Base-by-base conservation (phyloP, 1,140 invertebrate genomes). In the Pseudomyrmex dendroicus region DNA sequence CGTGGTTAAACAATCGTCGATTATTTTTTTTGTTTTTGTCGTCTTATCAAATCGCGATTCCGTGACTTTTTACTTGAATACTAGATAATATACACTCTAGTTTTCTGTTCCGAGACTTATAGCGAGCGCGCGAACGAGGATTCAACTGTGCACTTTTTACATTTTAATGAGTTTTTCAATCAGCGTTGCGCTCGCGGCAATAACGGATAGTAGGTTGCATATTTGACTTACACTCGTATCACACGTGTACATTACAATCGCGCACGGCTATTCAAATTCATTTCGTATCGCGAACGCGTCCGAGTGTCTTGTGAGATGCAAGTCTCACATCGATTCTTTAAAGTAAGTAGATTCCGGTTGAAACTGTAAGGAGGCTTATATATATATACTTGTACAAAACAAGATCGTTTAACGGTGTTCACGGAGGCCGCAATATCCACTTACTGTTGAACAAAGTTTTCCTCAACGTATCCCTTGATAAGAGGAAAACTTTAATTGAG, bases 121-220 rank as follows among this genome's bases (percentile, higher is more conserved):
- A n/a, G 52, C n/a, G 2, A 17, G 0, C 7, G 22, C 8, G 4
- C 20, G n/a, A n/a, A 5, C 13, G 22, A 35, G 9, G n/a, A 74
- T 13, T 12, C 22, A 35, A 67, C 17, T 25, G 35, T 35, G 13
- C 17, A n/a, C 2, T 54, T 50, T 54, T 15, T 10, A 44, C 12
- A 67, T 57, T 77, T 77, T 77, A 56, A 77, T 20, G 35, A 67
- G 17, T 77, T 77, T 67, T 77, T 57, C 35, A 67, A 77, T 57
- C 46, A 76, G 52, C 12, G 25, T 15, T 44, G 35, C 17, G 5
- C 62, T n/a, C 56, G 44, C 50, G 12, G 4, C 5, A 35, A 22
- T 13, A 13, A 2, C 25, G 2, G 5, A 35, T 17, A 1, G 22
- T n/a, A 35, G 7, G 5, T 35, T 35, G 63, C 13, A n/a, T 59